Conservation (phyloP, 2,888 invertebrate genomes). For the Plebejus argus region DNA sequence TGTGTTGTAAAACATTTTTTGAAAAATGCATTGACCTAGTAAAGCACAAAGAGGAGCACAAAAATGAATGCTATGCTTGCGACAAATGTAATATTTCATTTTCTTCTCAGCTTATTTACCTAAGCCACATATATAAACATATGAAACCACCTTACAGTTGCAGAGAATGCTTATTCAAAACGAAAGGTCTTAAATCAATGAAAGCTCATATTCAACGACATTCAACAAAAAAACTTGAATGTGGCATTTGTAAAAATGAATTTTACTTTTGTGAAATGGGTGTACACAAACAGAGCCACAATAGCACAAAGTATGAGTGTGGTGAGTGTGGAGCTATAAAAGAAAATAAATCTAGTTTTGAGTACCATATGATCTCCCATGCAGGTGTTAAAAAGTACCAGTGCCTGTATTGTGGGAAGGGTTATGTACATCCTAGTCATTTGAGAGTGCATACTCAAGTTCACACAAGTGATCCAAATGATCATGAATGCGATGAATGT, state of each 20-base stretch:
- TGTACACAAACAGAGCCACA: too few relatives aligned
- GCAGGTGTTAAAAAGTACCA: constrained; percentile 48
- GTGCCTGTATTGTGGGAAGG: constrained; percentile 50
- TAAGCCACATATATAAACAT: constrained; percentile 12
- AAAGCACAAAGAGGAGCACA: constrained; percentile 11
- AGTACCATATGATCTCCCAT: constrained; percentile 46
- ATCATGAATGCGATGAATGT: not conserved
- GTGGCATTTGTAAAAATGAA: constrained; percentile 15
- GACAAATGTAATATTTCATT: not conserved
- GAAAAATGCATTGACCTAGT: not conserved
- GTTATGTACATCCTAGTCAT: constrained; percentile 38
- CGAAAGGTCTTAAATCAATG: not conserved
- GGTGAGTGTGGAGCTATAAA: constrained; percentile 3
- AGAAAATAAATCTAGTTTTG: not conserved
- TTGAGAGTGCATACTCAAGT: not conserved
- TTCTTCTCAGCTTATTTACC: not conserved
- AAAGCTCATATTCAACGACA: not conserved
- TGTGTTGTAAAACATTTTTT: constrained; percentile 9
- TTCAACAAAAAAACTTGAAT: constrained; percentile 1
- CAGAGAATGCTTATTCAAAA: constrained; percentile 11
- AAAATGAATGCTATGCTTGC: not conserved
- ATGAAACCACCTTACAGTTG: constrained; percentile 14
- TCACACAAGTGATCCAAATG: not conserved
- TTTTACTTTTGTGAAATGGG: not conserved
- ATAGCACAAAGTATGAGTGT: not conserved